These are phyloP conservation scores for Zhengitettix transpicula DNA, from an alignment of 2,888 invertebrate species.

Conservation along the genomic window DNA sequence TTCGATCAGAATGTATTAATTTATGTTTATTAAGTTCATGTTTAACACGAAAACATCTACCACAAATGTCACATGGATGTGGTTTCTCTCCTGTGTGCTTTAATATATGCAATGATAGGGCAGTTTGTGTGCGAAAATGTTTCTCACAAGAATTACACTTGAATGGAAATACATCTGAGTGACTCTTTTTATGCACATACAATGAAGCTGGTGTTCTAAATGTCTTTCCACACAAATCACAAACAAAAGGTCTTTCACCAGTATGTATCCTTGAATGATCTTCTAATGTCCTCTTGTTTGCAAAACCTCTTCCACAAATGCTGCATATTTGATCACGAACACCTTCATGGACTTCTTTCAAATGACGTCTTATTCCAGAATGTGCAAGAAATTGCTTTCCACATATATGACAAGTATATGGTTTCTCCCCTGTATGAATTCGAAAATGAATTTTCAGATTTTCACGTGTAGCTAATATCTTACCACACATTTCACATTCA, in stretches of 20 bases:
- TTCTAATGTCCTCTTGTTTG: conserved; percentile 29
- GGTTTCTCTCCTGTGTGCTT: conserved; percentile 37
- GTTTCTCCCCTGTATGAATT: conserved; percentile 7
- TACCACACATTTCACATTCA: conserved; percentile 6
- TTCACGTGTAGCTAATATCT: conserved; percentile 4
- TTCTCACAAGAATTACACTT: conserved; percentile 40
- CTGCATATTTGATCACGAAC: conserved; percentile 31
- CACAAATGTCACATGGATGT: conserved; percentile 34
- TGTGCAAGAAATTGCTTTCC: not conserved
- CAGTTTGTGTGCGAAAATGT: conserved; percentile 33
- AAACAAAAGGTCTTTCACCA: conserved; percentile 10
- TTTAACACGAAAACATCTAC: conserved; percentile 15
- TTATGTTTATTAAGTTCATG: conserved; percentile 23
- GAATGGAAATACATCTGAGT: conserved; percentile 36
- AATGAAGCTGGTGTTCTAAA: conserved; percentile 39
- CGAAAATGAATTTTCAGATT: conserved; percentile 1
- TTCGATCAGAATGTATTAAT: conserved; percentile 29
- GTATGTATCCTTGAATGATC: conserved; percentile 16
- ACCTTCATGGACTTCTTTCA: conserved; percentile 29
- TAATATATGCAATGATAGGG: conserved; percentile 36
- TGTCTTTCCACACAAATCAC: conserved; percentile 7
- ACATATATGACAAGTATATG: conserved; percentile 7
- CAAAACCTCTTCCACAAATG: conserved; percentile 30
- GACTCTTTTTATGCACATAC: conserved; percentile 42
- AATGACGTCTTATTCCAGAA: conserved; percentile 21